Base-by-base conservation (phyloP, 2,113 vertebrate species). In the Propithecus coquereli region DNA sequence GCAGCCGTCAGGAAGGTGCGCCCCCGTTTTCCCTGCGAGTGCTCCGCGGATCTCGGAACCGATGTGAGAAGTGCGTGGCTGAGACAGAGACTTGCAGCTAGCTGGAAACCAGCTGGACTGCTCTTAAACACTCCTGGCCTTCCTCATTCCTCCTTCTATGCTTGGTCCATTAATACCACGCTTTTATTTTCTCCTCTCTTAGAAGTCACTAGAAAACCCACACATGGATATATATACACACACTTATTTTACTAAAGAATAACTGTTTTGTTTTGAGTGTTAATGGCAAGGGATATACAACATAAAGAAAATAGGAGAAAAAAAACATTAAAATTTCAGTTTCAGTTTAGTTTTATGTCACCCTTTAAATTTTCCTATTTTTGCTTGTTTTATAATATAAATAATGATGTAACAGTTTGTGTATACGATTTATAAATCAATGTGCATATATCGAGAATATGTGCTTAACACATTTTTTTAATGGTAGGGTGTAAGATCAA, bases 151-250 rank as follows among this genome's bases (percentile, higher is more conserved):
- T 90, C 3, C 84, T 61, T 84, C 37, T 73, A 40, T 59, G 68
- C 27, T 65, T 30, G 22, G 70, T n/a, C 22, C 25, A 37, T 16
- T 43, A 70, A 65, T 43, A 83, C 27, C 45, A 85, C 65, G 25
- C 37, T 92, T 89, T 88, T 43, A 76, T 81, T 77, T 83, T 93
- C 37, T 95, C 17, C 40, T 87, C 59, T 96, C 73, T 90, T 93
- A 87, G n/a, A 95, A 74, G 40, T 76, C 85, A 90, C 40, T 70
- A 61, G 59, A 40, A 74, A 90, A 87, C 13, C 7, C 20, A 37
- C 37, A 45, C 8, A 47, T 16, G 20, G 20, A 47, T 54, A 10
- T 47, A 32, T 6, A 63, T 5, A 37, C 37, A 37, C 12, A 50
- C 5, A 59, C 12, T 45, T 45, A 70, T 52, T 77, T 68, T 57